Evolutionary conservation across 1,140 invertebrate genomes (phyloP).

Genomic region (Gonatopus flavifemur): DNA sequence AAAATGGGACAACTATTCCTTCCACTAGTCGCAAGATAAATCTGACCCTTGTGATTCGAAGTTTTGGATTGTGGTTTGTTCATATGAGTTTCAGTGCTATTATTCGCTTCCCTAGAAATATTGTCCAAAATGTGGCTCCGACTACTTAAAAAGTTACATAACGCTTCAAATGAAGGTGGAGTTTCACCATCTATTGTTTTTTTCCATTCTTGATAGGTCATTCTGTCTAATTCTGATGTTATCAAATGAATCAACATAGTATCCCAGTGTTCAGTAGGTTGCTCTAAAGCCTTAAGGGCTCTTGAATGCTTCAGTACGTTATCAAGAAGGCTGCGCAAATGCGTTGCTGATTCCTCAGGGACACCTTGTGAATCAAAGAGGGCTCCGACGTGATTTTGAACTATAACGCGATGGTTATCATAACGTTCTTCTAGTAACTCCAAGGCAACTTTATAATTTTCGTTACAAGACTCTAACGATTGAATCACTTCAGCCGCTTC

Average conservation of each 20-base stretch:
- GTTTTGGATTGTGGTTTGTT: too few relatives aligned
- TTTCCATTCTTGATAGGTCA: conserved; percentile 21
- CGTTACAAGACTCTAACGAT: conserved; percentile 7
- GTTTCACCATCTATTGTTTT: conserved; percentile 6
- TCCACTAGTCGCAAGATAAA: background rate
- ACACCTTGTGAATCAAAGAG: conserved; percentile 14
- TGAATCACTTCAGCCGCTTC: conserved; percentile 34
- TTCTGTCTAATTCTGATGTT: conserved; percentile 16
- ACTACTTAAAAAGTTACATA: conserved; percentile 18
- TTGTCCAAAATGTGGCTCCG: conserved; percentile 5
- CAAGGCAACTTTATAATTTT: conserved; percentile 18
- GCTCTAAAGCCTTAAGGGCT: conserved; percentile 16
- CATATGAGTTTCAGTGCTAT: background rate
- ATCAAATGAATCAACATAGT: too few relatives aligned
- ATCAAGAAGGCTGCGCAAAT: conserved; percentile 19
- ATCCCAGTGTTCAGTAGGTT: conserved; percentile 21
- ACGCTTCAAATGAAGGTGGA: conserved; percentile 9
- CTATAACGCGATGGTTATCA: conserved; percentile 14
- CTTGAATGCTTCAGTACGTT: conserved; percentile 12
- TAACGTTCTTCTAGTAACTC: conserved; percentile 13
- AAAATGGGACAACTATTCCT: conserved; percentile 15
- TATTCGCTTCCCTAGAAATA: background rate
- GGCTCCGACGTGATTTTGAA: conserved; percentile 17
- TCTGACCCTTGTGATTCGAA: too few relatives aligned
- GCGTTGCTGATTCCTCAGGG: background rate